A percentile compares a stretch with the other conserved stretches of the same genome.
These are phyloP conservation scores for Athalia rosae DNA, from an alignment of 2,888 invertebrate species.

Conservation along the genomic window DNA sequence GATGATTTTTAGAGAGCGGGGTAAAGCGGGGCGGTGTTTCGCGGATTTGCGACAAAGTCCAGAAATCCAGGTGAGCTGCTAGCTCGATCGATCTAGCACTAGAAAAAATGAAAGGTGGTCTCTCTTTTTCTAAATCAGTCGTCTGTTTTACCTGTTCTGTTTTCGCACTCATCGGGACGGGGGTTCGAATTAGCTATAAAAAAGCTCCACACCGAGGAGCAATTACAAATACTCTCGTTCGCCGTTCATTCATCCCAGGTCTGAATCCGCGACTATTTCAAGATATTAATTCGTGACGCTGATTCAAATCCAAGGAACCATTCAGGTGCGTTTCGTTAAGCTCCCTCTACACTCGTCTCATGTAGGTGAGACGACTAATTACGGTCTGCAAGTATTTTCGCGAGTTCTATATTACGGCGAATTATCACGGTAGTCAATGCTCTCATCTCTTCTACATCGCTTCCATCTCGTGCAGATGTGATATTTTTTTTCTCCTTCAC, in stretches of 20 bases:
- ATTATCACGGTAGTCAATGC: slow-evolving; percentile 5
- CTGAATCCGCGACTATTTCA: not conserved
- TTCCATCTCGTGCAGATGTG: not conserved
- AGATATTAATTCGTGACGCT: not conserved
- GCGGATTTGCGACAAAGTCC: no score
- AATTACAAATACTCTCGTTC: not conserved
- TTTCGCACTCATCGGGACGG: no score
- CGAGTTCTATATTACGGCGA: not conserved
- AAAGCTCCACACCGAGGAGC: no score
- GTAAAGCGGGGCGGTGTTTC: no score
- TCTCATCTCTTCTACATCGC: not conserved
- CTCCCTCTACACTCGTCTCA: not conserved
- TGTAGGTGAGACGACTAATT: not conserved
- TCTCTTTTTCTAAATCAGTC: no score
- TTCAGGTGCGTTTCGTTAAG: not conserved
- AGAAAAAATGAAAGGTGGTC: no score
- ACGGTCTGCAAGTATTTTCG: not conserved
- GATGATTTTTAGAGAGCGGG: slow-evolving; percentile 20
- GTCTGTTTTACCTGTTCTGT: no score
- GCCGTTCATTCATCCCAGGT: not conserved
- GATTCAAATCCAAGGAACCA: not conserved
- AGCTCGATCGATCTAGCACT: no score
- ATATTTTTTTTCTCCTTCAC: no score
- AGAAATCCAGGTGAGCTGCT: no score
- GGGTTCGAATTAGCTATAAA: no score